Evolutionary conservation across 2,113 vertebrate genomes (phyloP).

Genomic region (Dromaius novaehollandiae): DNA sequence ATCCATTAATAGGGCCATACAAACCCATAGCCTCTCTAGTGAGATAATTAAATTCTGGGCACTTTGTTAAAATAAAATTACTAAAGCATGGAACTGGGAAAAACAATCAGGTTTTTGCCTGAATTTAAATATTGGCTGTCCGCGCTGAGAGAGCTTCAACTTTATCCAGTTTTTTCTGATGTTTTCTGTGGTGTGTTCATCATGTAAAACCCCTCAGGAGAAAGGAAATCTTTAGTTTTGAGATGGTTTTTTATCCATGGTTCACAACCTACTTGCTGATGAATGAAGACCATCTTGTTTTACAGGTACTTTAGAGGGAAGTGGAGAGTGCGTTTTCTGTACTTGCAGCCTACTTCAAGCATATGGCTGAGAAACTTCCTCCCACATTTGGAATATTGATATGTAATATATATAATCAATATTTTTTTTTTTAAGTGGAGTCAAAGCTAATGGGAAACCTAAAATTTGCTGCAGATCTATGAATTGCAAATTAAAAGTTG

Average conservation of each 20-base stretch:
- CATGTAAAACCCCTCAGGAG: background rate
- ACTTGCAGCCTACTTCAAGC: background rate
- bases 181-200: background rate
- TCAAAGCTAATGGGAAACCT: background rate
- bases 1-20: background rate
- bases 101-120: background rate
- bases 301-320: background rate
- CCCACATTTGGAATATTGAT: background rate
- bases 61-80: background rate
- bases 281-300: background rate
- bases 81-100: background rate
- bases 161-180: background rate
- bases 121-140: background rate
- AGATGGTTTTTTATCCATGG: background rate
- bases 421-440: background rate
- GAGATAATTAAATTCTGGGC: conserved; percentile 1
- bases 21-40: background rate
- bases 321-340: background rate
- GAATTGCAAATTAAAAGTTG: background rate
- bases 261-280: background rate
- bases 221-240: background rate
- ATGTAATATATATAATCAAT: too few relatives aligned
- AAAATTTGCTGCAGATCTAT: background rate
- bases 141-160: background rate
- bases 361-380: background rate